Evolutionary conservation across 2,113 vertebrate genomes (phyloP), one percentile per base, ranked within the genome.

Genomic region (human (Homo sapiens)): DNA sequence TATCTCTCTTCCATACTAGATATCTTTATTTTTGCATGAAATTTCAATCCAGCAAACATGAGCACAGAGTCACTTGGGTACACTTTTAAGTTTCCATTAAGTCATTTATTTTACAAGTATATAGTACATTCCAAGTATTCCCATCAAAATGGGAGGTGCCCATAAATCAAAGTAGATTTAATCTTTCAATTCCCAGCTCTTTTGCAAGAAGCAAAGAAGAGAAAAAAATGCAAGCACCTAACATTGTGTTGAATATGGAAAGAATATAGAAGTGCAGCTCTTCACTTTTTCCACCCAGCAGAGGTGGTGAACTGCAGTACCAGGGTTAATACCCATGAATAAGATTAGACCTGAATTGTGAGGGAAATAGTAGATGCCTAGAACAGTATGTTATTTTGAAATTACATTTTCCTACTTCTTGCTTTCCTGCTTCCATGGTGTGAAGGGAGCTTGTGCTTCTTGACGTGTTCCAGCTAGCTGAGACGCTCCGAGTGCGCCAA

Each of bases 391-490:
- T 97, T 97, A 97, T 97, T 98, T 98, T 92, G 96, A 94, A 97
- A 97, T 95, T 64, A 76, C 93, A 89, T 96, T 98, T 98, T 85
- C 95, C 95, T 95, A 96, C 97, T 98, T 98, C 98, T 96, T 89
- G 57, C 84, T 96, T 52, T 86, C 93, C 82, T 89, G 90, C 76
- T 90, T 98, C 95, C 68, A 82, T 9, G 68, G 89, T 94, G 84
- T 80, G 85, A 85, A 96, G 95, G 45, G 87, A 97, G 27, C 92
- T 94, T 75, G 96, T 23, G 17, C 82, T 73, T 90, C 85, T 68
- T 30, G 89, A 98, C 98, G 97, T 98, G 98, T 98, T 98, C 93
- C 97, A 98, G 98, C 98, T 98, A 98, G 98, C 98, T 97, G 97
- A 97, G 98, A 98, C 95, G 98, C 98, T 97, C 92, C 23, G 52